Evolutionary conservation across 1,140 invertebrate species (phyloP), one percentile per base, ranked within the genome.

Genomic region (Drosophila miranda): DNA sequence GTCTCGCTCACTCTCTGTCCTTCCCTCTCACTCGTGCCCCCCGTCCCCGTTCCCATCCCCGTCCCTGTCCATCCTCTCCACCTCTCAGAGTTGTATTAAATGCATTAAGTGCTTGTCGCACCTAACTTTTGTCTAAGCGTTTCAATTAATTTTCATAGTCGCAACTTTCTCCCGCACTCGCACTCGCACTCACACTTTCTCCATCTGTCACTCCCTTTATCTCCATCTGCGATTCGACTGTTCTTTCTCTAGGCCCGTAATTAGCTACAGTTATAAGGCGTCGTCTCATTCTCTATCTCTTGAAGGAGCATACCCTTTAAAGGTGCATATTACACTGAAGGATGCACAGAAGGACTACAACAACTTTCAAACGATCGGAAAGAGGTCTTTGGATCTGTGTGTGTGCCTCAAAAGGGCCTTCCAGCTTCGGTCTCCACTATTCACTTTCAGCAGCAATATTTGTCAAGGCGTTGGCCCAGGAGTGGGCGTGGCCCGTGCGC

Each of bases 81-180:
- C 42, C 46, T 69, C 62, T 66, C 63, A 75, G 78, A 86, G 69
- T 78, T 83, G 62, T 88, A 82, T 76, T 83, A 88, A 88, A 83
- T 79, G 77, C 84, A 88, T 88, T 88, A 88, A 88, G 79, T 88
- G 73, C 79, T 88, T 80, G 79, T 75, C 79, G 64, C 73, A 57
- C 41, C 70, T 56, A 71, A 78, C 76, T 80, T 83, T 75, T 76
- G 76, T 77, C 79, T 77, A 88, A 88, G 76, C 83, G 83, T 83
- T 88, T 74, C 79, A 88, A 88, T 88, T 88, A 80, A 78, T 88
- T 88, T 70, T 82, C 74, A 75, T 71, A 86, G 77, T 77, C 77
- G 68, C 61, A 60, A 68, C 52, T 74, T 67, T 52, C 43, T 44
- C 51, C 43, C 19, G 26, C 60, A 34, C 38, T 51, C 50, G 38